A percentile compares a stretch with the other conserved stretches of the same genome.
These are phyloP conservation scores for Apis florea DNA, from an alignment of 1,140 invertebrate species.

Conservation along the genomic window DNA sequence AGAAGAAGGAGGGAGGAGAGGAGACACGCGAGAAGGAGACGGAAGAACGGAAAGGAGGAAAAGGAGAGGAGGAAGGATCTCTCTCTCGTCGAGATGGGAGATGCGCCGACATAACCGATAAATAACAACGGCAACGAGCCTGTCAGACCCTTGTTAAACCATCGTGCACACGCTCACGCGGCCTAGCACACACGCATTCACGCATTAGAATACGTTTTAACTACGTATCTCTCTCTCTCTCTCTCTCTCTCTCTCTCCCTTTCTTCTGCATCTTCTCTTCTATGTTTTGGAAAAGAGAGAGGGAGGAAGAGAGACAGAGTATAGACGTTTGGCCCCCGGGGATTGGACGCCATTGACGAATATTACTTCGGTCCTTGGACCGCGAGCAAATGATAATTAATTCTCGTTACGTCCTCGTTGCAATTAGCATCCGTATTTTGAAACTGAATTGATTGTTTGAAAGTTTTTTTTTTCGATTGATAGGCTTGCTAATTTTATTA, in stretches of 20 bases:
- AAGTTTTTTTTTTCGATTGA: too few species aligned
- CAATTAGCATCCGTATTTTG: constrained; percentile 13
- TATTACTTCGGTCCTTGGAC: constrained; percentile 51
- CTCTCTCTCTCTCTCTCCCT: constrained; percentile 30
- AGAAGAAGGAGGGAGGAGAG: background rate
- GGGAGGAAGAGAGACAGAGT: background rate
- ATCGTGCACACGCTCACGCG: constrained; percentile 67
- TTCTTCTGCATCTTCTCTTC: background rate
- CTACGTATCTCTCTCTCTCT: constrained; percentile 44
- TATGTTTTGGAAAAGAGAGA: too few species aligned
- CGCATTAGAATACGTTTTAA: constrained; percentile 71
- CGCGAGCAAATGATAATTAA: constrained; percentile 57
- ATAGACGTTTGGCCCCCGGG: constrained; percentile 33
- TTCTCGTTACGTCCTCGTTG: constrained; percentile 35
- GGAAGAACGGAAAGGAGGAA: background rate
- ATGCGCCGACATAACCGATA: constrained; percentile 79
- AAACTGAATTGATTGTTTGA: background rate
- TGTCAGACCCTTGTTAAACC: constrained; percentile 80
- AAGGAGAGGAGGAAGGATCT: background rate
- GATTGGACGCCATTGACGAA: constrained; percentile 53
- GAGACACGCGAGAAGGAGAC: background rate
- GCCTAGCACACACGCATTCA: constrained; percentile 58
- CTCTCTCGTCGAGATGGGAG: constrained; percentile 75
- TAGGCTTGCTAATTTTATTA: too few species aligned
- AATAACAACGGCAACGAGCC: constrained; percentile 80